Base-by-base conservation (phyloP, 2,888 invertebrate species). In the Cephus rjabovi region DNA sequence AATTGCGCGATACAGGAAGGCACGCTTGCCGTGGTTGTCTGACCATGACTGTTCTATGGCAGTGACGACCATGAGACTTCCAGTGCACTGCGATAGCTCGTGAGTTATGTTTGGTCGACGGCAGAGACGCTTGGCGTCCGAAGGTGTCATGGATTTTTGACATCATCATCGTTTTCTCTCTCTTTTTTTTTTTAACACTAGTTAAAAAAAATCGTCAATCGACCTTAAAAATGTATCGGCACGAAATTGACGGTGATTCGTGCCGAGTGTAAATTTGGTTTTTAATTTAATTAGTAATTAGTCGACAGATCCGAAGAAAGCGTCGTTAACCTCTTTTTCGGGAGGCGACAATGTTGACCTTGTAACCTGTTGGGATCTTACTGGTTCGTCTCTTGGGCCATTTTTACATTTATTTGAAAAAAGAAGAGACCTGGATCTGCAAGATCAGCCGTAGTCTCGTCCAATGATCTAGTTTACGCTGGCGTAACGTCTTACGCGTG, bases 11-110 rank as follows among this genome's bases (percentile, higher is more conserved):
- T 86, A 78, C 81, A 81, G 85, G 83, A 84, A 83, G 83, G 78
- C 73, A 76, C 76, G 79, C 79, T 23, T 75, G 73, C 35, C 15
- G 40, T 34, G 71, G 78, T 71, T 75, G 75, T 6, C 68, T 56
- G 84, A 82, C 86, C 86, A 84, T 86, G 87, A 81, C 77, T 79
- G 78, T 79, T 74, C 77, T 84, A 86, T 86, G 86, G 84, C 85
- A 84, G 87, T 87, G 84, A 82, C 79, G 88, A 83, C 88, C 87
- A 82, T 87, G 87, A 87, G 86, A 86, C 82, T 81, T 81, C 79
- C 70, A 82, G 76, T 56, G 84, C 79, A 80, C 82, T 79, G 74
- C 77, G 34, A 34, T 15, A 31, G 33, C 35, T 40, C 11, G 69
- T 56, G 56, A 9, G 9, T 56, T 56, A 56, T 56, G 23, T 9